Evolutionary conservation across 2,113 vertebrate species (phyloP).

Genomic region (Phyllopteryx taeniolatus): DNA sequence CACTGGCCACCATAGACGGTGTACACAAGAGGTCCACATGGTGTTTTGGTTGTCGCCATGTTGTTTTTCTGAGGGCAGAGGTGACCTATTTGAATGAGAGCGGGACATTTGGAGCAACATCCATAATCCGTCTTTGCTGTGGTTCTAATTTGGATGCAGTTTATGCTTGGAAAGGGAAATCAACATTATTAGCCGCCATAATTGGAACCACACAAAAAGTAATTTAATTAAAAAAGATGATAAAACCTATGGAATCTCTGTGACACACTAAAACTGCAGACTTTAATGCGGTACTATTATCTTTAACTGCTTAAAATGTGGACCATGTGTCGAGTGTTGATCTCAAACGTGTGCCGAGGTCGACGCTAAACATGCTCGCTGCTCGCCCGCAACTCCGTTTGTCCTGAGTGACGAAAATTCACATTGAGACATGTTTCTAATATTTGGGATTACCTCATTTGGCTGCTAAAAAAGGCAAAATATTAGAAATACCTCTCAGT

Average conservation of each 20-base stretch:
- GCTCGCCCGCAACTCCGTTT: slow-evolving; percentile 13
- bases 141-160: background rate
- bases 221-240: background rate
- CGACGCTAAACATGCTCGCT: slow-evolving; percentile 36
- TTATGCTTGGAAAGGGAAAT: background rate
- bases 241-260: too few species aligned
- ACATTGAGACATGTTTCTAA: too few species aligned
- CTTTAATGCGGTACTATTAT: background rate
- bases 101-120: background rate
- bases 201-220: too few species aligned
- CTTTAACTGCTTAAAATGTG: slow-evolving; percentile 29
- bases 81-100: background rate
- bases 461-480: too few species aligned
- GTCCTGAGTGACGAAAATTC: slow-evolving; percentile 5
- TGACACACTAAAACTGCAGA: too few species aligned
- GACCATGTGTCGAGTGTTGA: slow-evolving; percentile 41
- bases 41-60: background rate
- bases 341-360: slow-evolving; percentile 36
- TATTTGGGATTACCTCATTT: too few species aligned
- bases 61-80: background rate
- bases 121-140: background rate
- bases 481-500: too few species aligned
- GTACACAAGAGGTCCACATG: background rate
- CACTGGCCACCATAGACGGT: background rate
- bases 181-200: background rate